A percentile compares a stretch with the other conserved stretches of the same genome.
phyloP scores from a whole-genome alignment of 2,797 vertebrate genomes.

The Scarus forsteni region DNA sequence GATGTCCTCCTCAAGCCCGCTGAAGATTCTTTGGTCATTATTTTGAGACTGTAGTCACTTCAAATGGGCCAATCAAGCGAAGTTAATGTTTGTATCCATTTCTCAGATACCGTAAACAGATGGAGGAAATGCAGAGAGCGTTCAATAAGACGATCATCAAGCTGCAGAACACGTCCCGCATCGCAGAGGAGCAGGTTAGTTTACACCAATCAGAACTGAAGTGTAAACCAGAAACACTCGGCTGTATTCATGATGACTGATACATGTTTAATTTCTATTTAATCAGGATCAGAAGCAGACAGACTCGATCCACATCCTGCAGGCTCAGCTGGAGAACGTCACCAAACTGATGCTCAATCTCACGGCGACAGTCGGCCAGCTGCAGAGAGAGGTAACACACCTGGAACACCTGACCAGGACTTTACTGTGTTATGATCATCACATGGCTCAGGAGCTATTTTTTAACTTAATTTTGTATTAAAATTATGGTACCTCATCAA shows the following conservation, averaged over 20 bases:
- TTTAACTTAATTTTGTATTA: no score
- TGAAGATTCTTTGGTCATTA: no score
- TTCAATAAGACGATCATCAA: conserved; percentile 99
- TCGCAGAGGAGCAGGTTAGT: conserved; percentile 96
- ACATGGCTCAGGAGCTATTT: no score
- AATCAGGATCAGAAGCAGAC: conserved; percentile 95
- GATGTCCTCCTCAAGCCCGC: no score
- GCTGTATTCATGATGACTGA: background rate
- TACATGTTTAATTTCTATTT: background rate
- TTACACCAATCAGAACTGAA: background rate
- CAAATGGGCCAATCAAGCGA: no score
- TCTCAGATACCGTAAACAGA: conserved; percentile 96
- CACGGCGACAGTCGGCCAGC: conserved; percentile 86
- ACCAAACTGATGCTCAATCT: conserved; percentile 94
- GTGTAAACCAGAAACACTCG: background rate
- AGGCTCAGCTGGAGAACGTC: conserved; percentile 93
- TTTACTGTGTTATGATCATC: no score
- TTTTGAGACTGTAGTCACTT: no score
- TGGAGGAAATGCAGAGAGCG: conserved; percentile 99
- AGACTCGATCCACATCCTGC: conserved; percentile 94
- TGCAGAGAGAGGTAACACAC: conserved; percentile 90
- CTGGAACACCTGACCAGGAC: background rate
- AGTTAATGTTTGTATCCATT: conserved; percentile 4
- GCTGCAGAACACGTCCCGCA: conserved; percentile 97
- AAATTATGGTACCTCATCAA: no score